Conservation (phyloP, 2,113 vertebrate species). For the Pardalotus punctatus region DNA sequence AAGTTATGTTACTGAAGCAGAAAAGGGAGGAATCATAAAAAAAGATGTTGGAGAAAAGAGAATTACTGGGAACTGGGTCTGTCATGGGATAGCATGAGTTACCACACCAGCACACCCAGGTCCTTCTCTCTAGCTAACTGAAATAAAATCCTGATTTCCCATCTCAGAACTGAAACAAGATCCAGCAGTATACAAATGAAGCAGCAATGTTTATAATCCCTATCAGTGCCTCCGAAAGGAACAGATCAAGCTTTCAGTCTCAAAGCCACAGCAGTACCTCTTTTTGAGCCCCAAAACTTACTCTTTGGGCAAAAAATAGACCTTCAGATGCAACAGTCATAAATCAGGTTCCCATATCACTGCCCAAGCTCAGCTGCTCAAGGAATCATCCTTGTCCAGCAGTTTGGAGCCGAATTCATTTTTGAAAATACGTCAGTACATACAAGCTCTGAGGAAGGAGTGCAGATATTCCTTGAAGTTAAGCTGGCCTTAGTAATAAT, state of each 20-base stretch:
- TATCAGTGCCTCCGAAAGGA: not conserved
- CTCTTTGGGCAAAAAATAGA: not conserved
- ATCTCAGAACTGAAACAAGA: not conserved
- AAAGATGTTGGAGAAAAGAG: not conserved
- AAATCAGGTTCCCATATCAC: not conserved
- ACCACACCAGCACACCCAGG: not conserved
- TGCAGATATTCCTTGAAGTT: not conserved
- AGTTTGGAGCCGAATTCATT: not conserved
- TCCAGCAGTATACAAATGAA: not conserved
- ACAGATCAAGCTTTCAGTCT: not conserved
- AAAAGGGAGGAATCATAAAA: not conserved
- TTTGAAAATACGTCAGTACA: not conserved
- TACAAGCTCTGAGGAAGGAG: not conserved
- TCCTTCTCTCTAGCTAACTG: not conserved
- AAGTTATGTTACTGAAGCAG: not conserved
- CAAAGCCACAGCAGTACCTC: not conserved
- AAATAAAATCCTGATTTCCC: not conserved
- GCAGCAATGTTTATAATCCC: not conserved
- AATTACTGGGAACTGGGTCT: not conserved
- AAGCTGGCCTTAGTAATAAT: not conserved
- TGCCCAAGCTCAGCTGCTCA: not conserved
- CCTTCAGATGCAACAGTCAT: not conserved
- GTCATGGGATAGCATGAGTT: not conserved
- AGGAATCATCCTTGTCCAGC: not conserved
- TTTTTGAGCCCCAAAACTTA: not conserved